Base-by-base conservation (phyloP, 2,113 vertebrate genomes). In the Empidonax alnorum region DNA sequence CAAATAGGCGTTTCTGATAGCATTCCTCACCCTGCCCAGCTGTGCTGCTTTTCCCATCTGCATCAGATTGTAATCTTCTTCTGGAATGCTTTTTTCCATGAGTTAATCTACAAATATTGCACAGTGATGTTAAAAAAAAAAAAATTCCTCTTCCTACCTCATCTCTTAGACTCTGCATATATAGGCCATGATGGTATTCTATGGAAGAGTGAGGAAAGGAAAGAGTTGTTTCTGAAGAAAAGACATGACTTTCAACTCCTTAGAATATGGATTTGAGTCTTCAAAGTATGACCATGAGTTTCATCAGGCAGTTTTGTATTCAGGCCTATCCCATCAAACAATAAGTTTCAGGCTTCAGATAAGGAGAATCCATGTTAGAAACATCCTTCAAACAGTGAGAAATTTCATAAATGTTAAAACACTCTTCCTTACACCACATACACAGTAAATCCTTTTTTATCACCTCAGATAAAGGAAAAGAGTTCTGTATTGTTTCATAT, bases 1-100 rank as follows among this genome's bases (percentile, higher is more conserved):
- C 61, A 87, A 89, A 87, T 39, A 69, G 88, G 79, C 13, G 8
- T 94, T 95, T 86, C 83, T 90, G 88, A 93, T 96, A 94, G 79
- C 52, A 90, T 83, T 92, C 82, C 87, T 90, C 63, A 71, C 47
- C 41, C 88, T 90, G 83, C 68, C 66, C 85, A 92, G 39, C 61
- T 61, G 7, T 63, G 62, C 79, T 79, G 53, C 41, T 94, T 91
- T 89, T 87, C 49, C 66, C 91, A 94, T 94, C 84, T 96, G 81
- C 71, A 93, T 84, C 65, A 79, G 59, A 89, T 80, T 96, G 76
- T 71, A 66, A 85, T 93, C 75, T 80, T 91, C 75, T 79, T 86
- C 63, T 94, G 82, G 72, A 92, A 90, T 76, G 71, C 23, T 63
- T 90, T 75, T 93, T 86, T n/a, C 72, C 55, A 18, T 96, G 8